These are phyloP conservation scores for Drosophila meridiana DNA, from an alignment of 2,888 invertebrate species.

Conservation along the genomic window DNA sequence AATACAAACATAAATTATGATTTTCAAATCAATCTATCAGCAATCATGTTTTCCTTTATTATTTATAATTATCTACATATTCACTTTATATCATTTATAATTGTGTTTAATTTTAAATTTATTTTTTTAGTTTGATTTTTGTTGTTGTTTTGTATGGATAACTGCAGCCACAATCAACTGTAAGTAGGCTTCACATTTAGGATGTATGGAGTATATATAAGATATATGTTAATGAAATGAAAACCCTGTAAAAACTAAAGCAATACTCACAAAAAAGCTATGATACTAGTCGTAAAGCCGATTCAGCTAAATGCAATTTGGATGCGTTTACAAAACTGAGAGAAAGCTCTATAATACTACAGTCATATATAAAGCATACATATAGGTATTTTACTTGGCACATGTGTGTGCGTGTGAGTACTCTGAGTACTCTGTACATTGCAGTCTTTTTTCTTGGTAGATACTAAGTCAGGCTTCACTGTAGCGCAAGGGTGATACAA, in stretches of 20 bases:
- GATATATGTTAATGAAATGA: slow-evolving; percentile 52
- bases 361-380: slow-evolving; percentile 25
- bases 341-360: slow-evolving; percentile 34
- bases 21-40: slow-evolving; percentile 19
- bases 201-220: slow-evolving; percentile 18
- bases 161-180: slow-evolving; percentile 61
- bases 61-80: neutral
- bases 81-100: neutral
- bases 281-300: slow-evolving; percentile 81
- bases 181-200: slow-evolving; percentile 30
- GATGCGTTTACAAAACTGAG: slow-evolving; percentile 66
- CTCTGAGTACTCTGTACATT: slow-evolving; percentile 56
- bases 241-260: slow-evolving; percentile 81
- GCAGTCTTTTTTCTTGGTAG: slow-evolving; percentile 43
- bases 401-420: slow-evolving; percentile 13
- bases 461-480: slow-evolving; percentile 75
- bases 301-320: slow-evolving; percentile 43
- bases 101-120: neutral
- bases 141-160: neutral
- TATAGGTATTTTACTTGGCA: slow-evolving; percentile 1
- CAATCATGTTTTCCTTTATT: slow-evolving; percentile 19
- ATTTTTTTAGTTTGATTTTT: slow-evolving; percentile 1
- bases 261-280: slow-evolving; percentile 84
- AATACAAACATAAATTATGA: slow-evolving; percentile 51
- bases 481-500: slow-evolving; percentile 78